Base-by-base conservation (phyloP, 2,797 vertebrate species). In the Micrastur ruficollis region DNA sequence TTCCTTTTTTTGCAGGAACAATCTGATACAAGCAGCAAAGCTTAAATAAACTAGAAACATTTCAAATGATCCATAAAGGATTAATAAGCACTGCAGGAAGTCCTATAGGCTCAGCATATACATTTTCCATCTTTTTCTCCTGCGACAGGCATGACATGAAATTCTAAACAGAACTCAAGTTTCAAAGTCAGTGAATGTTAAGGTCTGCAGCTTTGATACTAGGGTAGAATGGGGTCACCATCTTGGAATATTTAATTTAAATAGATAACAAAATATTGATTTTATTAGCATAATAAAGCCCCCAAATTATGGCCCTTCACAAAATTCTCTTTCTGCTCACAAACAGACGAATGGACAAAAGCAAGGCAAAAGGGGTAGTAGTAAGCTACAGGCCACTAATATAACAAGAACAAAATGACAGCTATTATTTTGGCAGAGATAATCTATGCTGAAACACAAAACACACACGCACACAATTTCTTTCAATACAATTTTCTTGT, bases 31-130 rank as follows among this genome's bases (percentile, higher is more conserved):
- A 98, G 98, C 98, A 98, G 98, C 97, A 98, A 98, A 98, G 98
- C 98, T 98, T 98, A 98, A 98, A 98, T 98, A 98, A 98, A 98
- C 97, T 98, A 98, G 98, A 98, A 98, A 98, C 98, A 98, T 98
- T 98, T 98, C 98, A 98, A 98, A 98, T 98, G 98, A 98, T 98
- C 98, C 98, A 98, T 98, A 98, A 98, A 98, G 98, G 98, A 98
- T 98, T 98, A 98, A 98, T 98, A 98, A 98, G 98, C 98, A 98
- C 98, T 93, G 94, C 98, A 97, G 98, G 98, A 98, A 98, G 98
- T 98, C 98, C 98, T 98, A 98, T 98, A 98, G 98, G 98, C 98
- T 98, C 97, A 97, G 97, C 56, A 65, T 98, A 98, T 98, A 98
- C 97, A 97, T 98, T 98, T 98, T 98, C 97, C 93, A 97, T 98